Percentiles rank a stretch among this genome's conserved stretches.
These are phyloP conservation scores for Geotrypetes seraphini DNA, from an alignment of 2,797 vertebrate species.

Conservation along the genomic window DNA sequence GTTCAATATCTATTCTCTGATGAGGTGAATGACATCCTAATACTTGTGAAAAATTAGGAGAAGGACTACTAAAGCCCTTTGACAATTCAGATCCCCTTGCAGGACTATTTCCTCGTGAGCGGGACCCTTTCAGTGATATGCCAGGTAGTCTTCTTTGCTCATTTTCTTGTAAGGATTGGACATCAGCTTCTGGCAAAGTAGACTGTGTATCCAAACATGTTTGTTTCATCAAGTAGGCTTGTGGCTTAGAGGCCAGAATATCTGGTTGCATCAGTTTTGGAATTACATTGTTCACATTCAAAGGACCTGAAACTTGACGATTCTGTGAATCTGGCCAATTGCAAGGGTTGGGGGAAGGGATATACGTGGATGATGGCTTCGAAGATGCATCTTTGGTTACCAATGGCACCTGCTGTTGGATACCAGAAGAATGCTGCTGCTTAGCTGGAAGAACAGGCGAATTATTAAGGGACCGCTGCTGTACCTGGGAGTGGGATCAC, in stretches of 20 bases:
- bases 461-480: slow-evolving; percentile 65
- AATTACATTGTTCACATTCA: slow-evolving; percentile 9
- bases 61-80: slow-evolving; percentile 15
- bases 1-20: not conserved
- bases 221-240: slow-evolving; percentile 5
- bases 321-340: slow-evolving; percentile 31
- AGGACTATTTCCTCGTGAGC: slow-evolving; percentile 21
- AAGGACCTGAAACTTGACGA: slow-evolving; percentile 2
- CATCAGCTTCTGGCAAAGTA: not conserved
- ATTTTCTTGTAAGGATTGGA: not conserved
- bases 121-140: slow-evolving; percentile 13
- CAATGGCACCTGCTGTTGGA: slow-evolving; percentile 29
- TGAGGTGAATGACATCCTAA: not conserved
- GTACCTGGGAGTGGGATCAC: slow-evolving; percentile 62
- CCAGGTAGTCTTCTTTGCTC: not conserved
- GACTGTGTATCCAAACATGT: slow-evolving; percentile 2
- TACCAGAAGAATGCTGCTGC: slow-evolving; percentile 49
- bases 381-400: slow-evolving; percentile 30
- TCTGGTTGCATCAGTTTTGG: slow-evolving; percentile 12
- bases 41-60: slow-evolving; percentile 13
- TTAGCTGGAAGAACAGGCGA: slow-evolving; percentile 56
- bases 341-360: slow-evolving; percentile 48
- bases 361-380: slow-evolving; percentile 29
- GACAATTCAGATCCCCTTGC: slow-evolving; percentile 5
- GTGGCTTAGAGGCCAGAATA: slow-evolving; percentile 16